Percentiles rank a stretch among this genome's conserved stretches.
Evolutionary conservation across 1,140 invertebrate genomes (phyloP).

Genomic region (Ericerus pela): DNA sequence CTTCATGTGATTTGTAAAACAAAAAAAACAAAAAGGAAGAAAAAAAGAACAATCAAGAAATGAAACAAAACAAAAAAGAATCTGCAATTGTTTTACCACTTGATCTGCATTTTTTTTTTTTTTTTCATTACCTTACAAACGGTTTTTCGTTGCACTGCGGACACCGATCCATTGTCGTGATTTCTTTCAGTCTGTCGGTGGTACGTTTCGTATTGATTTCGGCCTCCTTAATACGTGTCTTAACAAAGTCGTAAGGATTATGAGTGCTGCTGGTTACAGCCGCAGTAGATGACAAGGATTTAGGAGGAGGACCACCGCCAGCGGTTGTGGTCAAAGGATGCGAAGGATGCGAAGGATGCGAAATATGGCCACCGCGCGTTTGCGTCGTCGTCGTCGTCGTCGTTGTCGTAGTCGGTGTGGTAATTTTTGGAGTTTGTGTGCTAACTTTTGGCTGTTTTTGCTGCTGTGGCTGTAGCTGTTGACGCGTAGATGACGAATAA

Average conservation of each 20-base stretch:
- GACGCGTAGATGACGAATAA: neutral
- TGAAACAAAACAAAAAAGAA: no score
- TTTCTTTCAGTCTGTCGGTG: neutral
- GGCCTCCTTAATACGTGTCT: neutral
- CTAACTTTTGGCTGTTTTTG: neutral
- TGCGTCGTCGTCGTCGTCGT: no score
- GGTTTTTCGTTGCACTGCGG: constrained; percentile 36
- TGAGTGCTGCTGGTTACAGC: no score
- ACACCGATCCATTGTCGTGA: constrained; percentile 22
- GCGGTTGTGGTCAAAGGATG: neutral
- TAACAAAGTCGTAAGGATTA: no score
- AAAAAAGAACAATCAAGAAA: no score
- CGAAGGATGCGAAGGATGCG: no score
- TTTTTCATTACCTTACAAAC: constrained; percentile 34
- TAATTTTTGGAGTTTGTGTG: neutral
- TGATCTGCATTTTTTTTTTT: constrained; percentile 24
- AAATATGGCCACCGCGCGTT: no score
- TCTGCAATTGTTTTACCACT: no score
- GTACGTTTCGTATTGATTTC: constrained; percentile 8
- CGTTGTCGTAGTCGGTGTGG: neutral
- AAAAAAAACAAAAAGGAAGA: no score
- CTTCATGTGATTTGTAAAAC: no score
- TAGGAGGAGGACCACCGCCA: neutral
- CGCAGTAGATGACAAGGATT: constrained; percentile 5
- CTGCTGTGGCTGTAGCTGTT: neutral